Evolutionary conservation across 2,797 vertebrate genomes (phyloP).

Genomic region (Peromyscus melanophrys): DNA sequence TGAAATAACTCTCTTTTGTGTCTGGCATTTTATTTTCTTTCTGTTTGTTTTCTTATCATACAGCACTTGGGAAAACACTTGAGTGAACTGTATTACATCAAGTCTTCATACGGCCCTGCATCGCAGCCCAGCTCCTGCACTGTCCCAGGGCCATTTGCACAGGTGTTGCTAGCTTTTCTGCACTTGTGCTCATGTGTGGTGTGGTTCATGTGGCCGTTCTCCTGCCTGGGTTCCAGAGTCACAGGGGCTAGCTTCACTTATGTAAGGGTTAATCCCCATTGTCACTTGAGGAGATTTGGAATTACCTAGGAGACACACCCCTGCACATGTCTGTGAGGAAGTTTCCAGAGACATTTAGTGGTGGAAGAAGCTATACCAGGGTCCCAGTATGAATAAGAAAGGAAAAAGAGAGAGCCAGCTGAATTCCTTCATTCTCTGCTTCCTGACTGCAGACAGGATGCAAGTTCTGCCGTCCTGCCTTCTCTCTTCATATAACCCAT

Average conservation of each 20-base stretch:
- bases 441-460: not conserved
- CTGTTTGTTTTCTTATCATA: not conserved
- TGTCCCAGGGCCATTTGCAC: not conserved
- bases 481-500: not conserved
- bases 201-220: not conserved
- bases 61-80: not conserved
- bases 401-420: not conserved
- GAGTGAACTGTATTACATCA: fast-evolving
- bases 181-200: fast-evolving
- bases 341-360: not conserved
- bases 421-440: not conserved
- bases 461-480: not conserved
- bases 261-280: not conserved
- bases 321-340: not conserved
- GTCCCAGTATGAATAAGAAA: not conserved
- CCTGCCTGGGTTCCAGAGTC: not conserved
- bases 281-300: not conserved
- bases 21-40: not conserved
- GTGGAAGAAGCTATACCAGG: not conserved
- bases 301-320: not conserved
- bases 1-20: not conserved
- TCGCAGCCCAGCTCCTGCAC: fast-evolving
- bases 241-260: not conserved
- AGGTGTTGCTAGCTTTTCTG: not conserved
- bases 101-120: fast-evolving